Evolutionary conservation across 2,113 vertebrate genomes (phyloP).

Genomic region (Rhinopithecus roxellana): DNA sequence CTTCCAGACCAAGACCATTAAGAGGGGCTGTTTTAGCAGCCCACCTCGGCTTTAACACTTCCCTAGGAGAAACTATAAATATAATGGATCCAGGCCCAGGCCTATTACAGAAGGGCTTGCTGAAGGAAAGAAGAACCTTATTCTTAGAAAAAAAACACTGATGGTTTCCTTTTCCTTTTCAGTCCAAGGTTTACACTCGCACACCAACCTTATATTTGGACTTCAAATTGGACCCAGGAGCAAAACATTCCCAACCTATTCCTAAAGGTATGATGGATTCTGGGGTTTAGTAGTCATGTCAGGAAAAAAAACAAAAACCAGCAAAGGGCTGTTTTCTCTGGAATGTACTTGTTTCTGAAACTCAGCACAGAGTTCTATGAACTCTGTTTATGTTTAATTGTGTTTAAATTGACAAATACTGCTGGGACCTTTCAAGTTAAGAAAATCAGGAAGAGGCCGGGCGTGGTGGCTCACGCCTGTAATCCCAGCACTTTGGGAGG

Average conservation of each 20-base stretch:
- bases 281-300: not conserved
- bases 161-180: conserved; percentile 52
- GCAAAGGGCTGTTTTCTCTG: not conserved
- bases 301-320: not conserved
- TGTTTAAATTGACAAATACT: not conserved
- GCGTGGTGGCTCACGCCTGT: accelerated
- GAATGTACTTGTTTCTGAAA: not conserved
- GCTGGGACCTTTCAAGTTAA: not conserved
- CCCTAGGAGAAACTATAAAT: not conserved
- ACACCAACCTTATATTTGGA: conserved; percentile 88
- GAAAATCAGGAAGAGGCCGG: not conserved
- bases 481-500: no score
- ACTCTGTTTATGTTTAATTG: not conserved
- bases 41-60: not conserved
- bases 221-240: conserved; percentile 84
- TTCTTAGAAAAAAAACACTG: not conserved
- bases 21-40: not conserved
- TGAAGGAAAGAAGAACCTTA: not conserved
- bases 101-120: not conserved
- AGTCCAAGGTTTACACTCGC: conserved; percentile 87
- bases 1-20: not conserved
- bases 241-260: conserved; percentile 81
- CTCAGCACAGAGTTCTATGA: not conserved
- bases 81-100: not conserved
- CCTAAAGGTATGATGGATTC: conserved; percentile 68